Evolutionary conservation across 2,888 invertebrate species (phyloP).

Genomic region (Chymomyza fuscimana): DNA sequence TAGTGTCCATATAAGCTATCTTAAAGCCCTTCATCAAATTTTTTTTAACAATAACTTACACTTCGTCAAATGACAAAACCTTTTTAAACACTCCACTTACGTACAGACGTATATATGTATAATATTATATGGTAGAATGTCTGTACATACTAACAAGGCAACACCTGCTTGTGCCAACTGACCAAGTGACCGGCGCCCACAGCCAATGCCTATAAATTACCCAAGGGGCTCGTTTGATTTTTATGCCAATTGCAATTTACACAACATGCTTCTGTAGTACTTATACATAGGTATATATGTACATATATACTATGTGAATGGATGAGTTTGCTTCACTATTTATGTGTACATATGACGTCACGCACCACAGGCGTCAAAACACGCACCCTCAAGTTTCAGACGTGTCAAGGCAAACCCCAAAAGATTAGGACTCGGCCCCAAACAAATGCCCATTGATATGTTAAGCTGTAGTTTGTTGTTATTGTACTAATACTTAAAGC

Average conservation of each 20-base stretch:
- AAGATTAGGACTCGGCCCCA: not conserved
- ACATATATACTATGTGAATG: not conserved
- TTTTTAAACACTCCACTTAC: no score
- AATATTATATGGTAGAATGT: not conserved
- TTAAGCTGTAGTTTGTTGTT: no score
- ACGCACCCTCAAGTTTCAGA: not conserved
- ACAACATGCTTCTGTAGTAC: not conserved
- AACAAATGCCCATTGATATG: not conserved
- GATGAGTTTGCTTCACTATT: not conserved
- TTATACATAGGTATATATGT: not conserved
- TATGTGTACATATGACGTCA: not conserved
- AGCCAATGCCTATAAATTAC: conserved; percentile 45
- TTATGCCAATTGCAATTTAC: not conserved
- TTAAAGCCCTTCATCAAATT: no score
- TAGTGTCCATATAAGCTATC: no score
- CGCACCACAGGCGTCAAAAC: not conserved
- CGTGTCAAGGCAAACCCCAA: not conserved
- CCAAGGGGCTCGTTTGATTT: conserved; percentile 38
- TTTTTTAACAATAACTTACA: no score
- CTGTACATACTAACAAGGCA: not conserved
- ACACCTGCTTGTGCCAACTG: conserved; percentile 4
- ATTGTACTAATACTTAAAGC: no score
- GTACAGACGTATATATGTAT: no score
- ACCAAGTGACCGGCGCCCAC: conserved; percentile 14
- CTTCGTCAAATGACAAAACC: no score